A percentile compares a stretch with the other conserved stretches of the same genome.
Conservation (phyloP, 2,113 vertebrate species). For the Lepus timidus region DNA sequence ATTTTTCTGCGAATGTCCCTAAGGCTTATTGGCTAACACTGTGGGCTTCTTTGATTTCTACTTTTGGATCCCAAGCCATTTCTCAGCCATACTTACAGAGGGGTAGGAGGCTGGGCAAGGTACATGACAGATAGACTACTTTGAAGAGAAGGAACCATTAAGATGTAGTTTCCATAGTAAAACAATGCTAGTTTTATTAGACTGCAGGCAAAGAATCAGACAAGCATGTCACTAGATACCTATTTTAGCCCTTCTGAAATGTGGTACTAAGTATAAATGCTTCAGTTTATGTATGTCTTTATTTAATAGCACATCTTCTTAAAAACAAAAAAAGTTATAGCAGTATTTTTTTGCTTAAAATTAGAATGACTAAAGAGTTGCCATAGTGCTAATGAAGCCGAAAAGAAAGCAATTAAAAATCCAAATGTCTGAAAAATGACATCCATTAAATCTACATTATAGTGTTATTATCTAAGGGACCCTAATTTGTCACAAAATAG, state of each 20-base stretch:
- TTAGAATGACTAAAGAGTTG: slow-evolving; percentile 73
- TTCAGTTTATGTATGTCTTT: not conserved
- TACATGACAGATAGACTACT: not conserved
- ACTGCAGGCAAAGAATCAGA: not conserved
- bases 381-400: slow-evolving; percentile 66
- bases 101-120: too few species aligned
- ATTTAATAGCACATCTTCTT: slow-evolving; percentile 1
- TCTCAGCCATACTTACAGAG: not conserved
- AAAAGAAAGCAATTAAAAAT: slow-evolving; percentile 81
- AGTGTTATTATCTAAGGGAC: slow-evolving; percentile 62
- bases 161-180: not conserved
- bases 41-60: not conserved
- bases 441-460: slow-evolving; percentile 68
- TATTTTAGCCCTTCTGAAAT: not conserved
- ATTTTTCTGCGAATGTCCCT: not conserved
- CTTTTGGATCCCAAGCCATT: not conserved
- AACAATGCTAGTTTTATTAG: not conserved
- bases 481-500: slow-evolving; percentile 41
- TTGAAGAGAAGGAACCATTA: not conserved
- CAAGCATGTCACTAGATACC: not conserved
- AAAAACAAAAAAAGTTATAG: not conserved
- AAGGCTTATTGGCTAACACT: fast-evolving
- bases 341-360: slow-evolving; percentile 41
- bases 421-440: slow-evolving; percentile 73
- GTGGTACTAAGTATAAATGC: not conserved